phyloP scores from a whole-genome alignment of 2,113 vertebrate genomes.

The Upupa epops region DNA sequence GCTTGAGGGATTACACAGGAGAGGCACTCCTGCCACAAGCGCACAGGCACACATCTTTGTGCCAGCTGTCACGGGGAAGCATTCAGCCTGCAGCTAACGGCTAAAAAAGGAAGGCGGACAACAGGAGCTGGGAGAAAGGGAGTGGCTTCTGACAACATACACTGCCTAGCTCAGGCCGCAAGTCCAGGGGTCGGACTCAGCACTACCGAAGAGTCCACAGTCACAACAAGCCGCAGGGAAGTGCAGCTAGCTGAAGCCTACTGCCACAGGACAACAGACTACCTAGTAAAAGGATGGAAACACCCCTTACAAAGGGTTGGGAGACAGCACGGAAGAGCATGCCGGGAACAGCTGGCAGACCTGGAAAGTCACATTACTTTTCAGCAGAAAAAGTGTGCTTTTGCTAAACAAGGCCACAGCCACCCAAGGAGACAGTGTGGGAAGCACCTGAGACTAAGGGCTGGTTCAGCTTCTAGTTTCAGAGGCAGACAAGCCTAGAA shows the following conservation, averaged over 20 bases:
- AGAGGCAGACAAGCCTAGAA: background rate
- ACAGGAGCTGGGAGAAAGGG: background rate
- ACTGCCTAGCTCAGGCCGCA: background rate
- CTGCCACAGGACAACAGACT: background rate
- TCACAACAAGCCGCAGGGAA: background rate
- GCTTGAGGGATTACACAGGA: background rate
- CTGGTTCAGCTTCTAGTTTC: background rate
- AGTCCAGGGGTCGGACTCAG: background rate
- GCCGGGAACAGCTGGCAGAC: background rate
- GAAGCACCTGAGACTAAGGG: background rate
- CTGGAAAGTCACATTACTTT: background rate
- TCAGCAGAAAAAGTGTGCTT: background rate
- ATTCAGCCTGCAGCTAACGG: background rate
- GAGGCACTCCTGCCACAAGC: background rate
- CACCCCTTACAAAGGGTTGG: background rate
- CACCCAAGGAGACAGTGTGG: too few relatives aligned
- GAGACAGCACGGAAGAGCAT: background rate
- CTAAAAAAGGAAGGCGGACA: background rate
- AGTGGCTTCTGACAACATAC: background rate
- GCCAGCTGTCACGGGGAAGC: background rate
- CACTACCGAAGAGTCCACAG: background rate
- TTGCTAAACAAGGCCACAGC: background rate
- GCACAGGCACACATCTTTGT: background rate
- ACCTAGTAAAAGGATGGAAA: background rate
- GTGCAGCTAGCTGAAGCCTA: background rate